phyloP scores from a whole-genome alignment of 92 coral and sea anemone genomes.

The Epizoanthus ramosus region DNA sequence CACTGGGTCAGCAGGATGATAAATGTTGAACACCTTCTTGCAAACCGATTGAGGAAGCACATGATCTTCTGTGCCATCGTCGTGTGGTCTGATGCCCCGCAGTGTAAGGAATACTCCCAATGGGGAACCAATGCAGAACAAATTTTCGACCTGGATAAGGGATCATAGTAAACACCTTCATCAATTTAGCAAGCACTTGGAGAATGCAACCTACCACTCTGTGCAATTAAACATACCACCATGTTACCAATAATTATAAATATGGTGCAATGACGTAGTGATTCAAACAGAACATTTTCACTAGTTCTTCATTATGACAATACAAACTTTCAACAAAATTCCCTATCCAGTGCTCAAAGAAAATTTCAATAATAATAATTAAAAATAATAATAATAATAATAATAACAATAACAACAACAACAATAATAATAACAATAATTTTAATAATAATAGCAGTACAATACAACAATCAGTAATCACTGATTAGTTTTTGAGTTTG shows the following conservation, averaged over 20 bases:
- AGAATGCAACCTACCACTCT: neutral
- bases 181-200: neutral
- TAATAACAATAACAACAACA: too few relatives aligned
- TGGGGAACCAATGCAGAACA: slow-evolving; percentile 95
- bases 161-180: neutral
- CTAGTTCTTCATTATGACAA: too few relatives aligned
- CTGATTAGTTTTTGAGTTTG: too few relatives aligned
- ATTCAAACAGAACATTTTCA: too few relatives aligned
- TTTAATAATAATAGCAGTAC: too few relatives aligned
- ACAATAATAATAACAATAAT: too few relatives aligned
- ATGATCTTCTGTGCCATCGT: slow-evolving; percentile 88
- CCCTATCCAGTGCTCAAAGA: too few relatives aligned
- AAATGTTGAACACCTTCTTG: slow-evolving; percentile 86
- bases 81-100: slow-evolving; percentile 91
- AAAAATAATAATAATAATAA: too few relatives aligned
- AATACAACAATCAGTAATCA: too few relatives aligned
- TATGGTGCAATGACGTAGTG: too few relatives aligned
- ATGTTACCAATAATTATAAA: neutral
- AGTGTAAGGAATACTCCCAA: slow-evolving; percentile 92
- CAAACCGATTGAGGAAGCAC: slow-evolving; percentile 95
- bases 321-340: too few relatives aligned
- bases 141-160: slow-evolving; percentile 72
- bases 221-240: neutral
- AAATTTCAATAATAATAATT: too few relatives aligned
- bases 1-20: slow-evolving; percentile 98